Conservation (phyloP, 2,888 invertebrate genomes). For the Agrotis exclamationis region DNA sequence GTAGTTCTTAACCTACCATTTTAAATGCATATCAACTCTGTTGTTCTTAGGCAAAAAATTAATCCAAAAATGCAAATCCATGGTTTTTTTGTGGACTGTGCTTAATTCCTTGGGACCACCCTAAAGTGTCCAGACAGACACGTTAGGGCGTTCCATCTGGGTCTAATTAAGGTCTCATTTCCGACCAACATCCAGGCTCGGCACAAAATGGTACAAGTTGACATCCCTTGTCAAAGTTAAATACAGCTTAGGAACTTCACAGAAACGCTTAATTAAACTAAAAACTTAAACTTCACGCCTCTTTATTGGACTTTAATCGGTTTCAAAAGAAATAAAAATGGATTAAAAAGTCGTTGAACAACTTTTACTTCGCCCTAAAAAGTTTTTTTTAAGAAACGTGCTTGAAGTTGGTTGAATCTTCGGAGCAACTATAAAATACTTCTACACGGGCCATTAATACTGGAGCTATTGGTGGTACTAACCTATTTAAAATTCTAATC, state of each 20-base stretch:
- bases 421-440: conserved; percentile 64
- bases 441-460: conserved; percentile 58
- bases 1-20: too few species aligned
- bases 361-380: conserved; percentile 70
- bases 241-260: conserved; percentile 14
- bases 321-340: conserved; percentile 67
- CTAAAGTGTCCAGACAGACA: too few species aligned
- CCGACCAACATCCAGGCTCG: conserved; percentile 32
- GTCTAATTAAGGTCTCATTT: conserved; percentile 35
- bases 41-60: too few species aligned
- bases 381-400: conserved; percentile 65
- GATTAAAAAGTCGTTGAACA: conserved; percentile 70
- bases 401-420: conserved; percentile 60
- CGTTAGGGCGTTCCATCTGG: not conserved
- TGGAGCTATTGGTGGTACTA: conserved; percentile 29
- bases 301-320: conserved; percentile 65
- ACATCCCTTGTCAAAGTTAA: conserved; percentile 21
- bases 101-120: not conserved
- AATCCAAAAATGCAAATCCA: too few species aligned
- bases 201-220: conserved; percentile 6
- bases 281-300: conserved; percentile 31
- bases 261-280: conserved; percentile 43
- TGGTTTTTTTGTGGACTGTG: not conserved
- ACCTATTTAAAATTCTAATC: conserved; percentile 38
- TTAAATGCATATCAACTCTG: too few species aligned